Evolutionary conservation across 2,113 vertebrate species (phyloP), one percentile per base, ranked within the genome.

Genomic region (Microtus oregoni): DNA sequence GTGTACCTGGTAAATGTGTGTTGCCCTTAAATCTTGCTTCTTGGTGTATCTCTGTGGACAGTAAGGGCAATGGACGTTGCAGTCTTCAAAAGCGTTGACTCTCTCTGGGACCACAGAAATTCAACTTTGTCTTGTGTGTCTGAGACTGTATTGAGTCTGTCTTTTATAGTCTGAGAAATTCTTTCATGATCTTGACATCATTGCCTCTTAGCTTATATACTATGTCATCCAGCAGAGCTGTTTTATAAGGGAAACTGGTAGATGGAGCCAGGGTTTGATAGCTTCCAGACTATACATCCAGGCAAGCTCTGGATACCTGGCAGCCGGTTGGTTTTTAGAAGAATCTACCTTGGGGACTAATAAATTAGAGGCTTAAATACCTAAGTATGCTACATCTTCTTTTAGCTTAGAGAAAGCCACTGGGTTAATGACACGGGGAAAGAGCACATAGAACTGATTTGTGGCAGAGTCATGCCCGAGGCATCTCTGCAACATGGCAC

Each of bases 1-100:
- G 67, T 82, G 68, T 30, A 96, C 79, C 72, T 91, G 92, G 26
- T 70, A 81, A 47, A 73, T 75, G 38, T 72, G 24, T 92, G 63
- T 61, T 22, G 44, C 30, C 55, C 77, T 95, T 52, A 67, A 65
- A 93, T 75, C 89, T 65, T 20, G 26, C 50, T 94, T 50, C 78
- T 89, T 68, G 87, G 65, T 89, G 86, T 65, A 2, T 82, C 76
- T 94, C 67, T 81, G 35, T 68, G 70, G 70, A 77, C 52, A 5
- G 19, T 22, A 15, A 63, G 55, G 65, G n/a, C 78, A 24, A 20
- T 3, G n/a, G 22, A 72, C 67, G 19, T 32, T 47, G 67, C 58
- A 14, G 44, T 79, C 15, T 47, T 72, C 52, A 50, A 67, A 67
- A 35, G 85, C 10, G 5, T 32, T 14, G 50, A 78, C 65, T 86